phyloP scores from a whole-genome alignment of 1,140 invertebrate genomes.

The Drosophila orena region DNA sequence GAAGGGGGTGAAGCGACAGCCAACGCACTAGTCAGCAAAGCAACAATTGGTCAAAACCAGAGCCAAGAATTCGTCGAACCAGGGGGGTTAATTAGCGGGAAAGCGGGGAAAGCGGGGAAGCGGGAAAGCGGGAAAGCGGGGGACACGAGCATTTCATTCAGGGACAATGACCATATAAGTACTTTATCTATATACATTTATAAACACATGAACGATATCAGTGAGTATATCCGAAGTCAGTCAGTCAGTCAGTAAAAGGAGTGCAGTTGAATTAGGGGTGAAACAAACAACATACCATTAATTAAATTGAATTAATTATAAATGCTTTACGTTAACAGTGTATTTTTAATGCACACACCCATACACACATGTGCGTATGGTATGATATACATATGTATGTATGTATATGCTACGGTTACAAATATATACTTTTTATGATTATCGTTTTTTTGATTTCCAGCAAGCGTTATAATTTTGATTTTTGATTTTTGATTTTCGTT shows the following conservation, averaged over 20 bases:
- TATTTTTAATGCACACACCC: conserved; percentile 8
- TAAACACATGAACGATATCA: conserved; percentile 40
- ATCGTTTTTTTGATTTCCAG: conserved; percentile 39
- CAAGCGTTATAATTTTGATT: conserved; percentile 52
- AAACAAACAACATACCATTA: conserved; percentile 66
- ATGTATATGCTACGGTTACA: conserved; percentile 8
- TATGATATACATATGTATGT: conserved; percentile 2
- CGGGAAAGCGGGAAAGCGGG: not conserved
- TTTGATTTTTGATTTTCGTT: conserved; percentile 55
- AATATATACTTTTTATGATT: conserved; percentile 28
- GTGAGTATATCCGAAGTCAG: conserved; percentile 43
- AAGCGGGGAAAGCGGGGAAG: no score
- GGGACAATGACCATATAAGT: conserved; percentile 81
- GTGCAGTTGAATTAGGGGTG: conserved; percentile 30
- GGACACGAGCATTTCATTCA: conserved; percentile 71
- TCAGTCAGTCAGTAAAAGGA: conserved; percentile 52
- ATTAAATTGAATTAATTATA: conserved; percentile 64
- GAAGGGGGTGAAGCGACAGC: conserved; percentile 19
- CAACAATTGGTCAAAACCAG: conserved; percentile 48
- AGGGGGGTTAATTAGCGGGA: conserved; percentile 2
- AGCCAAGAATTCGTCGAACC: conserved; percentile 52
- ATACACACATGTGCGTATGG: not conserved
- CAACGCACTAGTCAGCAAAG: conserved; percentile 72
- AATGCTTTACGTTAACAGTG: conserved; percentile 45
- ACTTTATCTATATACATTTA: conserved; percentile 63